These are phyloP conservation scores for Leptodactylus fallax DNA, from an alignment of 2,797 vertebrate species.

Conservation along the genomic window DNA sequence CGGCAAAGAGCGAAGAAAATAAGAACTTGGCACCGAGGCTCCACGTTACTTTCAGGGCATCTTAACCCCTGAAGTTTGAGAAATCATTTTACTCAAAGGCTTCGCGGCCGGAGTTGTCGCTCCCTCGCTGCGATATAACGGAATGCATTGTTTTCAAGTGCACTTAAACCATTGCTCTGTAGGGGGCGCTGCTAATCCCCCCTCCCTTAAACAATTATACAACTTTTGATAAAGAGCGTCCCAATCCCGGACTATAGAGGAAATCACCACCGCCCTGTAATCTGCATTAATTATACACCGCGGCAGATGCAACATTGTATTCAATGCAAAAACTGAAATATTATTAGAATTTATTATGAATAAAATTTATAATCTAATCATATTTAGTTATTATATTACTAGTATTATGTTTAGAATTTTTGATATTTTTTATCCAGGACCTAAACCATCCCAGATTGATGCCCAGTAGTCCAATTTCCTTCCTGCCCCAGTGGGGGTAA, in stretches of 20 bases:
- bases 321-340: no score
- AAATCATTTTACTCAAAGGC: background rate
- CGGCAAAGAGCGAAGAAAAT: conserved; percentile 30
- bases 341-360: no score
- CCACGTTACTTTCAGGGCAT: conserved; percentile 1
- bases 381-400: no score
- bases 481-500: no score
- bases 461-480: no score
- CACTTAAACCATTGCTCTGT: conserved; percentile 13
- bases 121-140: conserved; percentile 14
- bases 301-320: no score
- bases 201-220: background rate
- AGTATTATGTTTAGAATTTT: no score
- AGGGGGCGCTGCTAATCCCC: conserved; percentile 26
- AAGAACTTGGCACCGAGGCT: background rate
- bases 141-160: background rate
- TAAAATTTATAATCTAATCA: no score
- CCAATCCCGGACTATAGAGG: background rate
- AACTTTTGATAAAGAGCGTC: background rate
- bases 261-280: background rate
- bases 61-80: conserved; percentile 33
- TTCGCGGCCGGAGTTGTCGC: background rate
- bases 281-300: background rate
- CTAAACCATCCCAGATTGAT: no score
- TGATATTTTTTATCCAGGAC: no score